Conservation (phyloP, 1,140 invertebrate species). For the Drusus annulatus region DNA sequence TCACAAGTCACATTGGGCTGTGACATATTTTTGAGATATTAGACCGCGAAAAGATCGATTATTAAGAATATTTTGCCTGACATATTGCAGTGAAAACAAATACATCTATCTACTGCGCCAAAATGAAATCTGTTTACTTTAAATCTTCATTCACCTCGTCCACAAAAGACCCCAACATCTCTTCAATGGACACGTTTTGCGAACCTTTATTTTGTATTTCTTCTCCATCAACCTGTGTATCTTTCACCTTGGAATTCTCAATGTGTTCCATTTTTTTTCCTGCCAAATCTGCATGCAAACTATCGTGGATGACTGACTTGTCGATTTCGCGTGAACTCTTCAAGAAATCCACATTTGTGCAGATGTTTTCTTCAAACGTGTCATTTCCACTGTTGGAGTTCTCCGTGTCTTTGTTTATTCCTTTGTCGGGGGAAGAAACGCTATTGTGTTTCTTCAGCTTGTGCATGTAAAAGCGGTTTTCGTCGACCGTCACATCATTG, state of each 20-base stretch:
- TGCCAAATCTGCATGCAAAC: neutral
- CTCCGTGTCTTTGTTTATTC: neutral
- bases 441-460: neutral
- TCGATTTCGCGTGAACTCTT: neutral
- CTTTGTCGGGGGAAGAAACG: neutral
- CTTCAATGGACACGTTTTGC: constrained; percentile 13
- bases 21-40: no score
- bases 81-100: no score
- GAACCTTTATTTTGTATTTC: neutral
- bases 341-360: neutral
- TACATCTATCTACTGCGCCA: no score
- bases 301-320: neutral
- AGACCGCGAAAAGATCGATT: no score
- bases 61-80: no score
- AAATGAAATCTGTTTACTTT: neutral
- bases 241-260: neutral
- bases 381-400: neutral
- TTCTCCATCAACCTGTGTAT: no score
- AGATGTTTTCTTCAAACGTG: neutral
- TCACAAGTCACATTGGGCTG: no score
- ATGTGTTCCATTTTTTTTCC: neutral
- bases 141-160: constrained; percentile 29
- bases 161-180: constrained; percentile 34
- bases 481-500: neutral
- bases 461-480: neutral